Evolutionary conservation across 2,888 invertebrate genomes (phyloP).

Genomic region (Netelia virgata): DNA sequence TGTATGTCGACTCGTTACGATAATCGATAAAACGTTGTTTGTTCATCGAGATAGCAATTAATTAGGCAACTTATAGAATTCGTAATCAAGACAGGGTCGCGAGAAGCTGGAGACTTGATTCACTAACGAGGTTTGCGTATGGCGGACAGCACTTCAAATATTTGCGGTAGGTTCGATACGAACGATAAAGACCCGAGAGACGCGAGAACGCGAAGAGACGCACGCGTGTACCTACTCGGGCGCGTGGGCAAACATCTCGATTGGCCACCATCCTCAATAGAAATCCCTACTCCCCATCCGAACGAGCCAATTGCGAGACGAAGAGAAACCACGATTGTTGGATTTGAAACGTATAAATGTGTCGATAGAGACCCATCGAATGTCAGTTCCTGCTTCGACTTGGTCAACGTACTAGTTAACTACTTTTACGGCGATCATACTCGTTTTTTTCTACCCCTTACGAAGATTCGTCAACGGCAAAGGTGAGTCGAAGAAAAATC

Average conservation of each 20-base stretch:
- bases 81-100: too few species aligned
- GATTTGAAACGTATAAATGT: constrained; percentile 84
- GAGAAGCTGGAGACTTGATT: too few species aligned
- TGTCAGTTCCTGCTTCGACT: constrained; percentile 76
- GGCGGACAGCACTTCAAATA: constrained; percentile 1
- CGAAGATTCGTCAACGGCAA: too few species aligned
- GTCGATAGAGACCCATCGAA: constrained; percentile 77
- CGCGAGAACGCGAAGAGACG: constrained; percentile 23
- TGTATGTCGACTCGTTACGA: too few species aligned
- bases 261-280: constrained; percentile 62
- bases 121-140: not conserved
- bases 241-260: constrained; percentile 59
- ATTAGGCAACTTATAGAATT: too few species aligned
- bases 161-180: not conserved
- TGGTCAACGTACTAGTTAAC: constrained; percentile 58
- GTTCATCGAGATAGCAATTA: too few species aligned
- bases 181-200: constrained; percentile 21
- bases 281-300: constrained; percentile 46
- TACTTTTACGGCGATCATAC: too few species aligned
- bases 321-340: constrained; percentile 81
- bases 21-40: too few species aligned
- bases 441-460: too few species aligned
- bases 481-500: too few species aligned
- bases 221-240: constrained; percentile 43
- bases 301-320: constrained; percentile 80